Evolutionary conservation across 2,797 vertebrate species (phyloP), one percentile per base, ranked within the genome.

Genomic region (Muraenolepis orangiensis): DNA sequence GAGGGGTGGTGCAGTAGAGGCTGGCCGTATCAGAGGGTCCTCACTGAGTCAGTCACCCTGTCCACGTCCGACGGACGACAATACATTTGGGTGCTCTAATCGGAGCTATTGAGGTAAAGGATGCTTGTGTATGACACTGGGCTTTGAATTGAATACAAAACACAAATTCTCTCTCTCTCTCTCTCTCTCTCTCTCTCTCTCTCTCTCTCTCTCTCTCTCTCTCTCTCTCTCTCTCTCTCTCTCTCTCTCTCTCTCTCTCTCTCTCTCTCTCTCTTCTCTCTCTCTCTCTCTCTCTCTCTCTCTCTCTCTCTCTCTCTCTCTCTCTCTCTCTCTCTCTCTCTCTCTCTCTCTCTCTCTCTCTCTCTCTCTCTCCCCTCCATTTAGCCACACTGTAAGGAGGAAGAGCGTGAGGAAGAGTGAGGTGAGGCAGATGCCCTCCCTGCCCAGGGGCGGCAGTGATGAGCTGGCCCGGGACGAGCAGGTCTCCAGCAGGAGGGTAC

Each of bases 371-470:
- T 74, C 31, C 76, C 13, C 67, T n/a, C 75, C 86, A 82, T 18
- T 18, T 79, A 99, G 98, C 79, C 97, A 98, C 89, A 99, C 98
- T 0, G 96, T 97, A 81, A 96, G 95, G 90, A 96, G 97, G 87
- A 96, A 95, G 88, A 96, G 96, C 0, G 91, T 98, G 89, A 97
- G 94, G 90, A 93, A 94, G 86, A 96, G 93, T 11, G 97, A 98
- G 78, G 95, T 93, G 5, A 93, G 95, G 80, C 91, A 95, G 84
- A 97, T 99, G 95, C 98, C 98, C 0, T 94, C 91, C n/a, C 88
- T 99, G 77, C 98, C 97, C 0, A 93, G 94, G 66, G 95, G 95
- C 0, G 90, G 93, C 0, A 86, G 89, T 31, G 98, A 98, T 72
- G 95, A 96, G 72, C 89, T 93, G 0, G 94, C 91, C 31, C 89